Evolutionary conservation across 2,113 vertebrate genomes (phyloP).

Genomic region (Pelobates fuscus): DNA sequence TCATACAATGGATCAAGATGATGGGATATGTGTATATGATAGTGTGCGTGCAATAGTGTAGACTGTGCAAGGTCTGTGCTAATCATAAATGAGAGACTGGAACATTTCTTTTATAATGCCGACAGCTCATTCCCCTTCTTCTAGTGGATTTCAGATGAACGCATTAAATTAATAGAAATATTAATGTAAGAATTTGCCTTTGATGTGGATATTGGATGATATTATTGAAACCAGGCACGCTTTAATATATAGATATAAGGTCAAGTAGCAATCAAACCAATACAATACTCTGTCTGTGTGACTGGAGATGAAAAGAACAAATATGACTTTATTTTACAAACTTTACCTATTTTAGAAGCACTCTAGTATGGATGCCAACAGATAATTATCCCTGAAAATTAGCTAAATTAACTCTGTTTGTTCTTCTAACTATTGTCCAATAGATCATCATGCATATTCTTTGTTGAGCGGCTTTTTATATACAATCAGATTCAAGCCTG

Average conservation of each 20-base stretch:
- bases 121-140: neutral
- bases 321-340: neutral
- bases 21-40: no score
- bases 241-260: neutral
- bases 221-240: neutral
- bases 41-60: no score
- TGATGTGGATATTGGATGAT: neutral
- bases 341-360: neutral
- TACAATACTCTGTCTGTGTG: neutral
- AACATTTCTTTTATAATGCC: neutral
- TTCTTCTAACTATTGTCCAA: no score
- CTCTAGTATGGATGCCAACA: neutral
- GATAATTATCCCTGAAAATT: neutral
- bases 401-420: no score
- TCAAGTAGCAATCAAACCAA: neutral
- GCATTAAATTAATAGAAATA: neutral
- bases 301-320: neutral
- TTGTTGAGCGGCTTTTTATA: no score
- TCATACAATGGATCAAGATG: no score
- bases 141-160: neutral
- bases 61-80: neutral
- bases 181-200: neutral
- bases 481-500: no score
- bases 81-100: neutral
- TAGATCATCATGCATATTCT: no score